Conservation (phyloP, 1,140 invertebrate species). For the Yoshiicerus persimilis region DNA sequence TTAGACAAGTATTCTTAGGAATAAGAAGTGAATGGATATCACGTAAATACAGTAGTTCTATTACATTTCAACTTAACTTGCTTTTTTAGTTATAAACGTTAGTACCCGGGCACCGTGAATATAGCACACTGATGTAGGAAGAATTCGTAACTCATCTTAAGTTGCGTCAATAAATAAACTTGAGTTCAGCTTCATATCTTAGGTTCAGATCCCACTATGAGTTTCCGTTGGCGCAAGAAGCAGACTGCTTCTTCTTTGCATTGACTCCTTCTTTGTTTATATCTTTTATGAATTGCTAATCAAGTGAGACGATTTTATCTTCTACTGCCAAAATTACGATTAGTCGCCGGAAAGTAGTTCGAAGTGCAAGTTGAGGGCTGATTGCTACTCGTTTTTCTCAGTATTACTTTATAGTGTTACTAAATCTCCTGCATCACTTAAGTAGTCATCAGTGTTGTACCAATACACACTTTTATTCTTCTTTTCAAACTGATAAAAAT, state of each 20-base stretch:
- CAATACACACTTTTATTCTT: too few species aligned
- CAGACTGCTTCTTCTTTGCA: background rate
- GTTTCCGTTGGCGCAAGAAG: background rate
- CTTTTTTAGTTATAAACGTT: too few species aligned
- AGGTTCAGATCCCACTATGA: background rate
- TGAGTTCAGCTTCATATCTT: background rate
- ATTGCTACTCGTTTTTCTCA: background rate
- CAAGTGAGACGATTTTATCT: background rate
- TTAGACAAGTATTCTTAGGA: too few species aligned
- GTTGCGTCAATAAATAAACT: conserved; percentile 4
- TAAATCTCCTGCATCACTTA: too few species aligned
- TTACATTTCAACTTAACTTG: too few species aligned
- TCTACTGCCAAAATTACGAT: background rate
- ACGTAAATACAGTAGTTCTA: too few species aligned
- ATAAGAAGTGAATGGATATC: too few species aligned
- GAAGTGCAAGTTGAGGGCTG: background rate
- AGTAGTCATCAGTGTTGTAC: too few species aligned
- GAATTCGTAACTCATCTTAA: background rate
- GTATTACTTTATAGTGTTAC: too few species aligned
- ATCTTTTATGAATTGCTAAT: background rate
- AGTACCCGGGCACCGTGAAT: too few species aligned
- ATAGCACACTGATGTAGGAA: background rate
- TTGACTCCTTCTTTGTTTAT: background rate
- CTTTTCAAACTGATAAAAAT: too few species aligned
- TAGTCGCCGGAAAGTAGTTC: background rate